Evolutionary conservation across 2,888 invertebrate genomes (phyloP), one percentile per base, ranked within the genome.

Genomic region (Rhagium mordax): DNA sequence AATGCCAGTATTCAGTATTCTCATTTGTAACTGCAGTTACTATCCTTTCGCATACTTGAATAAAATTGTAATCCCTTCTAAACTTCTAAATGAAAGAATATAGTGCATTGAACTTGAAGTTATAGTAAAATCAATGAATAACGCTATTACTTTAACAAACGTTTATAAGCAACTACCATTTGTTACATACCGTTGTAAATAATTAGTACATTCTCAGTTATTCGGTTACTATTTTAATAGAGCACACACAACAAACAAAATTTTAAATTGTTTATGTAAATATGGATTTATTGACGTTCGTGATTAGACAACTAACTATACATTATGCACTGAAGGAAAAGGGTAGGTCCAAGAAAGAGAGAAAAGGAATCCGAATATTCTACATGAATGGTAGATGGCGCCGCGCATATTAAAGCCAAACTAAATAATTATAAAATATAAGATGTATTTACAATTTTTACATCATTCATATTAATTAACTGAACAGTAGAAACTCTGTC

Each of bases 21-120:
- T 15, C 41, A 4, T 41, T n/a, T n/a, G n/a, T 13, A 41, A 41
- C n/a, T 13, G 51, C 51, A 51, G 18, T 51, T 8, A n/a, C 55
- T 55, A 20, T 55, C n/a, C 55, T 55, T 55, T 27, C 55, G 55
- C 55, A 55, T 55, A n/a, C 55, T 24, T 89, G 88, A 69, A 88
- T 78, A 75, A 85, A 87, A 77, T 81, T 83, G 8, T 24, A 67
- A 67, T 67, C 21, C 67, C 55, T 67, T 24, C 8, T 67, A 59
- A 33, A n/a, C n/a, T n/a, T n/a, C n/a, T 29, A 18, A 29, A 59
- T 33, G 27, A 24, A 27, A 24, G 3, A 24, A 24, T 27, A n/a
- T 33, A 16, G 59, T 59, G 29, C 29, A 59, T 27, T 59, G 59
- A 29, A 59, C 59, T 13, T 59, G 2, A 1, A 15, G 33, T 59